Percentiles rank a stretch among this genome's conserved stretches.
Conservation (phyloP, 2,113 vertebrate species). For the Colossoma macropomum region DNA sequence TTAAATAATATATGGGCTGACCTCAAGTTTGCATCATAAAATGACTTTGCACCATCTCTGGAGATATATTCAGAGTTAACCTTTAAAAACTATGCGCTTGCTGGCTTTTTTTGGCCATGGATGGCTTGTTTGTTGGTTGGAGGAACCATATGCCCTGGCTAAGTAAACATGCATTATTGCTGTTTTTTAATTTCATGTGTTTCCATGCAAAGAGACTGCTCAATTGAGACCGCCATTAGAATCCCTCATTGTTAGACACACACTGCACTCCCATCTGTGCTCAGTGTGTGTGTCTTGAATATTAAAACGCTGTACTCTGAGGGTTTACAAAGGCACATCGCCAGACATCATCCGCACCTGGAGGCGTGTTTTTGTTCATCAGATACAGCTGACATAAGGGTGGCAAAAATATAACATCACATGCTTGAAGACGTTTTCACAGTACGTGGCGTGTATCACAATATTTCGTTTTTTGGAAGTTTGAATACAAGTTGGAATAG, state of each 20-base stretch:
- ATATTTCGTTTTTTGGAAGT: no score
- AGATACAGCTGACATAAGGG: slow-evolving; percentile 1
- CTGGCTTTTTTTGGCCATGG: not conserved
- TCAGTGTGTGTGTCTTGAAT: slow-evolving; percentile 35
- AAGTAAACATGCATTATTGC: slow-evolving; percentile 18
- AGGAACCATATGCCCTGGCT: slow-evolving; percentile 15
- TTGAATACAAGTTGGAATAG: no score
- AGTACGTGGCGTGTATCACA: no score
- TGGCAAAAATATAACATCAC: not conserved
- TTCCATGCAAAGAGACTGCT: slow-evolving; percentile 25
- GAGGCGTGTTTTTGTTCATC: slow-evolving; percentile 31
- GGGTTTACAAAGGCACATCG: slow-evolving; percentile 16
- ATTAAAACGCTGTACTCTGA: slow-evolving; percentile 35
- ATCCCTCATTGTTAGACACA: slow-evolving; percentile 25
- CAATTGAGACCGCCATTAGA: slow-evolving; percentile 31
- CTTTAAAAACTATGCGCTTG: slow-evolving; percentile 17
- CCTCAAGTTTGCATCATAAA: slow-evolving; percentile 26
- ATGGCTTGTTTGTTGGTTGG: not conserved
- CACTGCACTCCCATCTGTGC: slow-evolving; percentile 37
- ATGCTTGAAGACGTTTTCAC: not conserved
- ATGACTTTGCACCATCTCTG: slow-evolving; percentile 3
- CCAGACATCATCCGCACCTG: slow-evolving; percentile 19
- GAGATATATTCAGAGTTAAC: slow-evolving; percentile 21
- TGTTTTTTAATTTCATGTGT: slow-evolving; percentile 19
- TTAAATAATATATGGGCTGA: slow-evolving; percentile 27